Evolutionary conservation across 2,888 invertebrate genomes (phyloP), one percentile per base, ranked within the genome.

Genomic region (Protodeltote pygarga): DNA sequence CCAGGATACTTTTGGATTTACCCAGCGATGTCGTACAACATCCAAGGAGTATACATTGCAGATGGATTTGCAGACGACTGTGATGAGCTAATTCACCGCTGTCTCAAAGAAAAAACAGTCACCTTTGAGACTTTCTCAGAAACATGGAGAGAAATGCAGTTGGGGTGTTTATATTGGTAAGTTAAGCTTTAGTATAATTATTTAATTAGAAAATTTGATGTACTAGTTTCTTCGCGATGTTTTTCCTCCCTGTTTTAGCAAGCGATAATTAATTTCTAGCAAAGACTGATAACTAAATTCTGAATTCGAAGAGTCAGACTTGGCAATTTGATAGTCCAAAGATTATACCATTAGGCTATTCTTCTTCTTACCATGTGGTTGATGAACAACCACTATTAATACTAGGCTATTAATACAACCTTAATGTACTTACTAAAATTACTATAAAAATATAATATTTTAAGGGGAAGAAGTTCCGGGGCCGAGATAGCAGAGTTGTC

Each of bases 61-160:
- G 86, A 89, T 31, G 90, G 91, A 0, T 89, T 91, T 16, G 67
- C 73, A 0, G 83, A 84, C 17, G 91, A 91, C 57, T 89, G 88
- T 5, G 85, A 88, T 19, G 77, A 80, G 9, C 69, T 92, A 5
- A 76, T 90, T 4, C 75, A 82, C 3, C 75, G 72, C 14, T 90
- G 87, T 32, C 27, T 74, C 0, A 65, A 74, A 25, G 62, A 71
- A 0, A 73, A 73, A 0, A 71, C 63, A 0, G 57, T 87, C 1
- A 85, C 77, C n/a, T 91, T 78, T 39, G 75, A 79, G 3, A 61
- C 65, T 3, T 92, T 91, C 54, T 75, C 80, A 5, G 52, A 74
- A 3, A 62, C 83, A 25, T 92, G 87, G 84, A 85, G 85, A 32
- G 77, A 82, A 0, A 83, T 88, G 81, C 71, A 83, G n/a, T 77